phyloP scores from a whole-genome alignment of 1,140 invertebrate species.

The Pteromalus puparum region DNA sequence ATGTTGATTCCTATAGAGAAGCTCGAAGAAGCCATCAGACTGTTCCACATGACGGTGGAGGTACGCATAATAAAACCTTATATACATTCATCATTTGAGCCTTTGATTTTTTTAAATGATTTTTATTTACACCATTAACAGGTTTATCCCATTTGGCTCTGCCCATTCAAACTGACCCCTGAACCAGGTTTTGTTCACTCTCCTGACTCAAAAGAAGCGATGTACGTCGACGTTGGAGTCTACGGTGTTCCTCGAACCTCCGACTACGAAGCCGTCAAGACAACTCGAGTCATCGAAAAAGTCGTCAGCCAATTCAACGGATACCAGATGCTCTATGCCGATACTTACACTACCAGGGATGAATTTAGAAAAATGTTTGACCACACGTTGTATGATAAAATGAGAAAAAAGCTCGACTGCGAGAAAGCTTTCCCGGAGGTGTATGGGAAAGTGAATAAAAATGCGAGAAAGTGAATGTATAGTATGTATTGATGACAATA shows the following conservation, averaged over 20 bases:
- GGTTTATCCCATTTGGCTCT: conserved; percentile 91
- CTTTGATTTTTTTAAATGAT: neutral
- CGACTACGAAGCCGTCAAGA: conserved; percentile 80
- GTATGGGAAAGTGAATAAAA: conserved; percentile 87
- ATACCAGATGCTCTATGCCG: conserved; percentile 92
- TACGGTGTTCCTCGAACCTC: conserved; percentile 85
- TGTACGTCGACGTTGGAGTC: conserved; percentile 88
- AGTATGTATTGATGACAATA: neutral
- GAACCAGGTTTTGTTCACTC: conserved; percentile 85
- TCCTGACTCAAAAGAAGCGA: conserved; percentile 69
- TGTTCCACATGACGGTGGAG: conserved; percentile 81
- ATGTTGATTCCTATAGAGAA: conserved; percentile 85
- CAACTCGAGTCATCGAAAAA: conserved; percentile 83
- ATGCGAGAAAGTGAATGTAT: conserved; percentile 76
- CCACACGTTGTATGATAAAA: conserved; percentile 84
- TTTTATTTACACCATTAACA: conserved; percentile 59
- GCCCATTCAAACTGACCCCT: conserved; percentile 84
- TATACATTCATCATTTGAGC: neutral
- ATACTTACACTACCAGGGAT: conserved; percentile 84
- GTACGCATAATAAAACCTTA: neutral
- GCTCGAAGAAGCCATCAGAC: conserved; percentile 78
- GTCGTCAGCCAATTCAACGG: conserved; percentile 83
- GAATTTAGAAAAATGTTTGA: conserved; percentile 92
- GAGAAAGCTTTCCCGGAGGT: conserved; percentile 87
- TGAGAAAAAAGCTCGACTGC: conserved; percentile 79